These are phyloP conservation scores for Balearica regulorum DNA, from an alignment of 2,797 vertebrate species.

Conservation along the genomic window DNA sequence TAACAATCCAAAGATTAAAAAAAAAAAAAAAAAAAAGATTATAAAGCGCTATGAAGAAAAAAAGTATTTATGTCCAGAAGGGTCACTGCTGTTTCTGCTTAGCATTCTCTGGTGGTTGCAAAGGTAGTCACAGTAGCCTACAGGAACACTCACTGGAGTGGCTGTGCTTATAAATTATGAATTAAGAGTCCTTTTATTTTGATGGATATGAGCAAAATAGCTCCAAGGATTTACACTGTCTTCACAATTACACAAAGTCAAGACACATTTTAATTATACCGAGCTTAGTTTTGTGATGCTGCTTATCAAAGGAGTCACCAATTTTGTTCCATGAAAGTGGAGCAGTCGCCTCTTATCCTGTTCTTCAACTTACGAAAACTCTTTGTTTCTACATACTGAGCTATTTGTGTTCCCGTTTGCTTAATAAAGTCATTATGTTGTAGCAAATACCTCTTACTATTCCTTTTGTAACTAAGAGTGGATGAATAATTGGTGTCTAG, in stretches of 20 bases:
- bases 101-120: not conserved
- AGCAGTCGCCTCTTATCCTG: not conserved
- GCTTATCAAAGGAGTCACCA: not conserved
- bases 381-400: not conserved
- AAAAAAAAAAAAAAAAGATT: not conserved
- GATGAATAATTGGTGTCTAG: not conserved
- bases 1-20: not conserved
- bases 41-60: not conserved
- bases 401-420: not conserved
- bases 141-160: not conserved
- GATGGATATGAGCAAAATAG: not conserved
- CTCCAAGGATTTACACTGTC: not conserved
- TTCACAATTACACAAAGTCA: not conserved
- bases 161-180: not conserved
- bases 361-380: not conserved
- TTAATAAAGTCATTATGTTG: slow-evolving; percentile 11
- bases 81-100: not conserved
- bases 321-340: not conserved
- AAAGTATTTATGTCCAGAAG: not conserved
- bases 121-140: not conserved
- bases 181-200: not conserved
- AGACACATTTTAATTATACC: not conserved
- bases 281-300: not conserved
- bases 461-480: not conserved
- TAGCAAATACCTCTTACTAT: not conserved